A percentile compares a stretch with the other conserved stretches of the same genome.
These are phyloP conservation scores for Brachionus rotundiformis DNA, from an alignment of 1,140 invertebrate genomes.

Conservation along the genomic window DNA sequence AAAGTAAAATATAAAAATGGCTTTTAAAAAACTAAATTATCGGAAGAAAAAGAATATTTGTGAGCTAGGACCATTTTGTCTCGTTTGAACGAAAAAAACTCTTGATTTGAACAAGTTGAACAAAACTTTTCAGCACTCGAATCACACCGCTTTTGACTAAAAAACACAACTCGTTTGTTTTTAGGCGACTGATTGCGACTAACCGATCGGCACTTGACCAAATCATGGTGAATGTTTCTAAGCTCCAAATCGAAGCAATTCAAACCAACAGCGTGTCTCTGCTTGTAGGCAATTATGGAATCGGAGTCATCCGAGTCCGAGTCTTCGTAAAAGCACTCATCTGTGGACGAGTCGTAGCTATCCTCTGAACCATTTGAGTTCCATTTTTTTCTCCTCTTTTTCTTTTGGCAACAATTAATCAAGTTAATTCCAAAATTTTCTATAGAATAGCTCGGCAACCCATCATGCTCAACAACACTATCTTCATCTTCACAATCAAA, in stretches of 20 bases:
- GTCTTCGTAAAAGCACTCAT: conserved; percentile 42
- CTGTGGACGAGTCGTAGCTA: neutral
- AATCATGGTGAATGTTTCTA: neutral
- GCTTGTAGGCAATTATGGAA: conserved; percentile 33
- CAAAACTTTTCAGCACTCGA: neutral
- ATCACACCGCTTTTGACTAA: conserved; percentile 30
- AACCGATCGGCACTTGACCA: neutral
- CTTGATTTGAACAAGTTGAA: neutral
- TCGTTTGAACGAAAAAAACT: neutral
- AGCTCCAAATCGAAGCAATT: conserved; percentile 22
- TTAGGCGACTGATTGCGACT: neutral
- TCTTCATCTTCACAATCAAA: neutral
- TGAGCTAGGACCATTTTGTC: neutral
- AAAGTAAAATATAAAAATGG: too few relatives aligned
- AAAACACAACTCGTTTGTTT: conserved; percentile 1
- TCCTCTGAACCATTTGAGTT: conserved; percentile 1
- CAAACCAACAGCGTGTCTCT: conserved; percentile 31
- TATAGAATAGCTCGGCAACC: neutral
- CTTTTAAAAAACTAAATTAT: conserved; percentile 42
- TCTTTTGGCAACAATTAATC: neutral
- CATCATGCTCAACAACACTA: neutral
- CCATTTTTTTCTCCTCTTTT: conserved; percentile 7
- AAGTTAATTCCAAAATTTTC: conserved; percentile 42
- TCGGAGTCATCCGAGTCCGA: conserved; percentile 39
- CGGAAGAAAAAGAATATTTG: conserved; percentile 41